These are phyloP conservation scores for Magallana ariakensis DNA, from an alignment of 1,140 invertebrate species.

Conservation along the genomic window DNA sequence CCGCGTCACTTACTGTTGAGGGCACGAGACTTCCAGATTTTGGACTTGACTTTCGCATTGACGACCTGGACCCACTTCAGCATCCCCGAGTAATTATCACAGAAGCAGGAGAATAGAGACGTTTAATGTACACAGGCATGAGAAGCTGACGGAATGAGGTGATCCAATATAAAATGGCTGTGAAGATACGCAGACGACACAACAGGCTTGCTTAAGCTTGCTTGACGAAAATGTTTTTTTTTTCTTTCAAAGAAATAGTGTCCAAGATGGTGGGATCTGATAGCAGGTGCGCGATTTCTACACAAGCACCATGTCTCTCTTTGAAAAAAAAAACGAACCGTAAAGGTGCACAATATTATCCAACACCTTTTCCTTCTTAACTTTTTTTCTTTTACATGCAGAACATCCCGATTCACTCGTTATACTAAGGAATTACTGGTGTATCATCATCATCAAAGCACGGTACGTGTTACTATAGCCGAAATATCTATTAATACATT, in stretches of 20 bases:
- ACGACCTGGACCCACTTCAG: slow-evolving; percentile 18
- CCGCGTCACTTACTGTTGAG: slow-evolving; percentile 7
- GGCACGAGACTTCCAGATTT: slow-evolving; percentile 5
- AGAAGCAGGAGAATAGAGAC: not conserved
- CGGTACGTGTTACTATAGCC: no score
- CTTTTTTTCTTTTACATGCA: no score
- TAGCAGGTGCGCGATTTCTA: not conserved
- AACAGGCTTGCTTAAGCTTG: not conserved
- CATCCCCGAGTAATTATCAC: not conserved
- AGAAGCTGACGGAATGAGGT: not conserved
- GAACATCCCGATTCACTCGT: no score
- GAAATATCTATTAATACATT: no score
- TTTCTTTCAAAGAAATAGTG: not conserved
- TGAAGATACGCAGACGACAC: not conserved
- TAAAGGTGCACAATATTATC: no score
- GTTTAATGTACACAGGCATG: not conserved
- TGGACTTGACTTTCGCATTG: slow-evolving; percentile 5
- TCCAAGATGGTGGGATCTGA: not conserved
- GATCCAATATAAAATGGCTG: not conserved
- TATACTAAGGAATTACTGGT: no score
- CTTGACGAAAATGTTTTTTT: no score
- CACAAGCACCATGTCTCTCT: not conserved
- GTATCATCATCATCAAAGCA: no score
- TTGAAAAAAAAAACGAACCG: not conserved
- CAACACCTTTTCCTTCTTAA: no score